These are phyloP conservation scores for Nesogale talazaci DNA, from an alignment of 2,113 vertebrate genomes.

Conservation along the genomic window DNA sequence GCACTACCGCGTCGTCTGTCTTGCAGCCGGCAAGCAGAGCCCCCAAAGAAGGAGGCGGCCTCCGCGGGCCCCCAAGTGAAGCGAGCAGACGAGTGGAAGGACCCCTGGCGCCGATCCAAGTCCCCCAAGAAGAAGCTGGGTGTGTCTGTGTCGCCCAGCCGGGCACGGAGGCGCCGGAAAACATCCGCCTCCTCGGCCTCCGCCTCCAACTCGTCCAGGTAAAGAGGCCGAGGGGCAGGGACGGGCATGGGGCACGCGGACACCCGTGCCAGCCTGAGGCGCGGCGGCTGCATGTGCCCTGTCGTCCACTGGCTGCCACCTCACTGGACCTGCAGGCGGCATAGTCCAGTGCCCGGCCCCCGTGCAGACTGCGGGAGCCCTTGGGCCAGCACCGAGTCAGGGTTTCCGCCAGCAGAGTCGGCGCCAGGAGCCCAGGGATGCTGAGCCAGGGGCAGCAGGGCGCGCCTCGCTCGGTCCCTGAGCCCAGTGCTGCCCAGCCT, in stretches of 20 bases:
- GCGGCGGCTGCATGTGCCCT: too few relatives aligned
- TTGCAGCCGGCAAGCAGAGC: conserved; percentile 87
- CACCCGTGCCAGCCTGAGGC: not conserved
- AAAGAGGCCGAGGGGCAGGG: not conserved
- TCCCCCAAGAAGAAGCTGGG: conserved; percentile 95
- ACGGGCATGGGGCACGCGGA: too few relatives aligned
- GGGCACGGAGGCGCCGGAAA: conserved; percentile 91
- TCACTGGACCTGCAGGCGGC: too few relatives aligned
- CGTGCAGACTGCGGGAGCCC: too few relatives aligned
- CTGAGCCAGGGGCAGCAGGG: too few relatives aligned
- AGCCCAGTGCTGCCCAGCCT: too few relatives aligned
- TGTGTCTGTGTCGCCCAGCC: conserved; percentile 90
- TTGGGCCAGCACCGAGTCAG: too few relatives aligned
- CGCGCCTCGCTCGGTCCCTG: too few relatives aligned
- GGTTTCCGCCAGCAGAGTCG: too few relatives aligned
- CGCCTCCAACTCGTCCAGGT: conserved; percentile 96
- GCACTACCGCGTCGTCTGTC: not conserved
- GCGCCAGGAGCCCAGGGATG: too few relatives aligned
- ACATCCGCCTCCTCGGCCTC: conserved; percentile 95
- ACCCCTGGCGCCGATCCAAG: conserved; percentile 98
- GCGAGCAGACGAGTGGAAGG: conserved; percentile 97
- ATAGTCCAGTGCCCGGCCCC: too few relatives aligned
- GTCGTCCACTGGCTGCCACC: too few relatives aligned
- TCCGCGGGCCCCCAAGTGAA: conserved; percentile 85
- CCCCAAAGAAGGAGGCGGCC: conserved; percentile 91